Base-by-base conservation (phyloP, 1,140 invertebrate species). In the Chelonus insularis region DNA sequence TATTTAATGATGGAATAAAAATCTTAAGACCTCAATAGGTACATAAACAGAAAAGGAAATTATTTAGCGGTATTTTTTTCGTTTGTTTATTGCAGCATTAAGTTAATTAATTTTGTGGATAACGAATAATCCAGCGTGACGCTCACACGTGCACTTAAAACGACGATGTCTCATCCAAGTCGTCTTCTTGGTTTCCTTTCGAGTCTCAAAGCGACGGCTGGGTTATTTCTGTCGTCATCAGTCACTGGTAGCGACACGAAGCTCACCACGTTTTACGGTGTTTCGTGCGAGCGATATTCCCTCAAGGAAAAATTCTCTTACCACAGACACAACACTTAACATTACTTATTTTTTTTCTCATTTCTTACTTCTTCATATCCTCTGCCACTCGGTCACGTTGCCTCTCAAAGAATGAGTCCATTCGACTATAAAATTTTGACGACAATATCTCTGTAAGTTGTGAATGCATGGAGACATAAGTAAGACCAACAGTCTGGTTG, bases 211-310 rank as follows among this genome's bases (percentile, higher is more conserved):
- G 41, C 59, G 21, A 43, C 25, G 39, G 32, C 32, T 32, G 57
- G 57, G 55, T 60, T 65, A 65, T 65, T 65, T 58, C 56, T 58
- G 63, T 65, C 59, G 58, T 65, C 63, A 65, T 65, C 63, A 65
- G 63, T 65, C 63, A 61, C 63, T 59, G 47, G 58, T 57, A 29
- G 39, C 59, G 32, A 54, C 29, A 37, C 18, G 21, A 14, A 41
- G 55, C 37, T 36, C n/a, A 43, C 52, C 47, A 47, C 43, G 21
- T 64, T 61, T 58, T 55, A 52, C 45, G 47, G 55, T 57, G 58
- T 60, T 34, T 60, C 48, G 36, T 50, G 18, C 29, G 2, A 52
- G n/a, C 4, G 25, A 21, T 36, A 37, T 55, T 55, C 52, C 34
- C 34, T 52, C 25, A n/a, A 11, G 52, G 52, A 50, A 50, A 50